Base-by-base conservation (phyloP, 2,797 vertebrate species). In the Phyllotis vaccarum region DNA sequence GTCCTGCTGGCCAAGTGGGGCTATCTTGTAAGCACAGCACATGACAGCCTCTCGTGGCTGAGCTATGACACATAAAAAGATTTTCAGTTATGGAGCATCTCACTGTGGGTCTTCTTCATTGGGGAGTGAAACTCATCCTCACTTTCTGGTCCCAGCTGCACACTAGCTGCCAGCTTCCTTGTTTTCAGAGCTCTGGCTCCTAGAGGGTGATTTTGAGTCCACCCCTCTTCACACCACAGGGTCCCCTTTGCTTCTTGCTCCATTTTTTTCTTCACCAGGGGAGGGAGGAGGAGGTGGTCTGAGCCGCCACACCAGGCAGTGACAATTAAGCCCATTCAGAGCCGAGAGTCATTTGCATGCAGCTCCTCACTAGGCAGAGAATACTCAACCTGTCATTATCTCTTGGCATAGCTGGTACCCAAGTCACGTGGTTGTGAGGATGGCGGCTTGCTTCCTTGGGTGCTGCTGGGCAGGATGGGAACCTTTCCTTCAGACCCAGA, bases 351-450 rank as follows among this genome's bases (percentile, higher is more conserved):
- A 98, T 98, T 98, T 98, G 98, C 98, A 98, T 98, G 98, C 98
- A 97, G 97, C 96, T 98, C 98, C 98, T 98, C 98, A 97, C 96
- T 97, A 98, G 98, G 98, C 98, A 58, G 98, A 98, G 98, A 98
- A 98, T 97, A 98, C 98, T 98, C 98, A 98, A 97, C 98, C 98
- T 98, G 98, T 98, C 98, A 98, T 98, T 98, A 98, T 95, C 97
- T 98, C 97, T 98, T 98, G 98, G 98, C 98, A 98, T 98, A 96
- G 98, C 95, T 93, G 91, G 91, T 96, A 95, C 81, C 85, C 5
- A 54, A 64, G 95, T 95, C 94, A 91, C 13, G 46, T 10, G 79
- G 94, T 86, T 46, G 66, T 79, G 82, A 91, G 78, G 95, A 97
- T 96, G 94, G 97, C 60, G 27, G 95, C 95, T 87, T 96, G 94